A percentile compares a stretch with the other conserved stretches of the same genome.
Evolutionary conservation across 2,113 vertebrate species (phyloP).

Genomic region (Corydoras sp.): DNA sequence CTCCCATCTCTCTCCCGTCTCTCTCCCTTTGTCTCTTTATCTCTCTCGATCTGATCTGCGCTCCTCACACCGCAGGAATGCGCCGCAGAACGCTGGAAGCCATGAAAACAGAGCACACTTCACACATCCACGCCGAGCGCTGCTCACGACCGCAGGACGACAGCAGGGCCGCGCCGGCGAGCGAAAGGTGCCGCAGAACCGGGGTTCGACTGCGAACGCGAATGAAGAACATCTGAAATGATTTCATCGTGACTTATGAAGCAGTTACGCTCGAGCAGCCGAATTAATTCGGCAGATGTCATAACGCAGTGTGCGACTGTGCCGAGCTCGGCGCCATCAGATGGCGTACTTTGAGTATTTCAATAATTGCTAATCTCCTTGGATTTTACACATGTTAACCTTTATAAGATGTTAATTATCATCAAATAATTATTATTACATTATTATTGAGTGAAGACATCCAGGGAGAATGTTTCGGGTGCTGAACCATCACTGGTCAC

Average conservation of each 20-base stretch:
- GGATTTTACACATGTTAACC: too few relatives aligned
- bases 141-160: slow-evolving; percentile 53
- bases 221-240: slow-evolving; percentile 55
- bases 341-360: too few relatives aligned
- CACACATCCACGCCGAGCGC: slow-evolving; percentile 61
- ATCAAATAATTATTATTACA: too few relatives aligned
- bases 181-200: slow-evolving; percentile 11
- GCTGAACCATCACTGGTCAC: too few relatives aligned
- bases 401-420: too few relatives aligned
- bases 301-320: slow-evolving; percentile 4
- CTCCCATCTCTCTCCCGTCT: slow-evolving; percentile 5
- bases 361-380: too few relatives aligned
- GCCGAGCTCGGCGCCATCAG: too few relatives aligned
- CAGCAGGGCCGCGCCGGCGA: slow-evolving; percentile 50
- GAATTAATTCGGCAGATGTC: slow-evolving; percentile 7
- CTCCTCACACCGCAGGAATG: slow-evolving; percentile 31
- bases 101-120: slow-evolving; percentile 58
- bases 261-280: slow-evolving; percentile 1
- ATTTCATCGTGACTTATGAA: slow-evolving; percentile 56
- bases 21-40: not conserved
- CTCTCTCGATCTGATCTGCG: slow-evolving; percentile 1
- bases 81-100: slow-evolving; percentile 58
- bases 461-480: too few relatives aligned
- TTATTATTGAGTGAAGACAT: too few relatives aligned
- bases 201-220: slow-evolving; percentile 57